Evolutionary conservation across 2,888 invertebrate species (phyloP), one percentile per base, ranked within the genome.

Genomic region (Miltochrista miniata): DNA sequence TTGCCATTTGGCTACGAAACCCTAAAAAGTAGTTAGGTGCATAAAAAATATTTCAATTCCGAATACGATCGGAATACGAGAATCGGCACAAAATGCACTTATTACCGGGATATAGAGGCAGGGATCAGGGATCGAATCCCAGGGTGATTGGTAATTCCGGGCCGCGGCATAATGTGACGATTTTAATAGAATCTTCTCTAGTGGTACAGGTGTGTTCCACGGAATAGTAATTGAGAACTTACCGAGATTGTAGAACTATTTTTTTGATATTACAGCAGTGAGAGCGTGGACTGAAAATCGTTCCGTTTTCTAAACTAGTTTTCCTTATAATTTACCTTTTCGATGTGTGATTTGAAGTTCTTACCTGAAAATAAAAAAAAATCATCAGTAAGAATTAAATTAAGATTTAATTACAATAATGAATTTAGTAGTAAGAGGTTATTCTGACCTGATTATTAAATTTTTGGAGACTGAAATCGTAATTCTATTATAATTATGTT

Each of bases 91-190:
- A 72, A 76, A 73, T 78, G 78, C 74, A 77, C 66, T 74, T 72
- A 76, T 73, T 73, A 70, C 67, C 52, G 48, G 56, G 46, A 54
- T 51, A 56, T 53, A 45, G 49, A 52, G 54, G 67, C 80, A 74
- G 79, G 83, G 82, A 85, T 85, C 76, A 79, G 74, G 62, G 59
- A 39, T 64, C 40, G 54, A 77, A 81, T 84, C 81, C 80, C 79
- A 72, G 76, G 72, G 78, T 86, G 83, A 85, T 85, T 84, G 85
- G 81, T 83, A 84, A 85, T 83, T 76, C 81, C 75, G 70, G 63
- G 61, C 61, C 63, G 61, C 68, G 74, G 76, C 76, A 79, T 82
- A 80, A 82, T 75, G 73, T 73, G 74, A 71, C 78, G 68, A 77
- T 81, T 70, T 69, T 70, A 74, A 75, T 70, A 68, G 71, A 64